Base-by-base conservation (phyloP, 1,140 invertebrate genomes). In the Gonioctena quinquepunctata region DNA sequence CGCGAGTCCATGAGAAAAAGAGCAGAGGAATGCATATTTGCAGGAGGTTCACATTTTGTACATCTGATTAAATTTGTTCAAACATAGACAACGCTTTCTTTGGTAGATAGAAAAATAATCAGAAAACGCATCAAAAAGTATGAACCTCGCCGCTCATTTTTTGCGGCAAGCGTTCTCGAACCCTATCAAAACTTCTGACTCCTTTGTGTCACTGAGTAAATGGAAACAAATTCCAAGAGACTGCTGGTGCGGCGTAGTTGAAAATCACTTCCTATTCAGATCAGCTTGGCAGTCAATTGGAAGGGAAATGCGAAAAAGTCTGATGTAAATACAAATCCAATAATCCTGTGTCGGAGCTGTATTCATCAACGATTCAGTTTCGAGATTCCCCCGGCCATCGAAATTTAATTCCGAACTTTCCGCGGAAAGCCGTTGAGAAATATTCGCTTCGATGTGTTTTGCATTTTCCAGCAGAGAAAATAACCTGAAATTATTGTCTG, bases 181-280 rank as follows among this genome's bases (percentile, higher is more conserved):
- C n/a, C n/a, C n/a, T n/a, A n/a, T n/a, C n/a, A n/a, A n/a, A n/a
- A n/a, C n/a, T n/a, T n/a, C n/a, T n/a, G n/a, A n/a, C n/a, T n/a
- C n/a, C n/a, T n/a, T 42, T 42, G 11, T 42, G 33, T 42, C 33
- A 8, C 33, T 13, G n/a, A 42, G 33, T 42, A 8, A 42, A 42
- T 13, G 11, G 33, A n/a, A 42, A 42, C 33, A 42, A n/a, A 42
- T 13, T 42, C 33, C 11, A n/a, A n/a, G n/a, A n/a, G n/a, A n/a
- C n/a, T n/a, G n/a, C n/a, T n/a, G n/a, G n/a, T n/a, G 11, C 33
- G 33, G 11, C 33, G 54, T 25, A 57, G 54, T 57, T 57, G 21
- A 21, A 57, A 57, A 57, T 57, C 54, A 25, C 21, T n/a, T 13
- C 54, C 54, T 57, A 57, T 57, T 57, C 54, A 57, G 22, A 57